Evolutionary conservation across 2,113 vertebrate species (phyloP).

Genomic region (Scopus umbretta): DNA sequence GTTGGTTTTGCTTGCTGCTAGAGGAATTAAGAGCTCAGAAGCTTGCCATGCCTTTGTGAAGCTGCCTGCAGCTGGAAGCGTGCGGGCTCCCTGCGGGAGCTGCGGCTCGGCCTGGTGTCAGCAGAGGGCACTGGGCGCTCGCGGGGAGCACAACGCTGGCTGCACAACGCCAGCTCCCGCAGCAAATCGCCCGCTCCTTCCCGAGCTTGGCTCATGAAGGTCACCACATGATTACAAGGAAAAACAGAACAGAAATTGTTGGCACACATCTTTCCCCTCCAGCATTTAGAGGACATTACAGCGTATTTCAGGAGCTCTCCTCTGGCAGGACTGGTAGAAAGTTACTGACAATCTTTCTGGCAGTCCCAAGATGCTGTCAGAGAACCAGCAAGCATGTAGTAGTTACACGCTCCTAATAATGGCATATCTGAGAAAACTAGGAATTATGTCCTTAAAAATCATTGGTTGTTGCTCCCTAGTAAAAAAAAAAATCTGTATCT

Average conservation of each 20-base stretch:
- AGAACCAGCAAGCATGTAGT: neutral
- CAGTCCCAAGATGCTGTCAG: neutral
- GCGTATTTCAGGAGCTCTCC: neutral
- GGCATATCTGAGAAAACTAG: neutral
- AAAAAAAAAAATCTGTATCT: neutral
- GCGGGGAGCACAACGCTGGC: no score
- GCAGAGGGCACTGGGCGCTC: no score
- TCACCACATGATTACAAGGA: neutral
- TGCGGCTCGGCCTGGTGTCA: no score
- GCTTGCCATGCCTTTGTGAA: accelerated
- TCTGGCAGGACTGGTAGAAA: neutral
- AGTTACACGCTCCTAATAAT: neutral
- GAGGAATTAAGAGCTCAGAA: neutral
- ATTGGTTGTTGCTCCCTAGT: neutral
- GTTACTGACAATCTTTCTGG: neutral
- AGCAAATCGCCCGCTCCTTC: no score
- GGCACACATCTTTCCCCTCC: neutral
- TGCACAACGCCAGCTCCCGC: no score
- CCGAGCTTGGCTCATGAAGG: no score
- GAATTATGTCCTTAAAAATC: neutral
- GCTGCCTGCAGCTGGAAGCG: no score
- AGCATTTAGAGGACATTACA: neutral
- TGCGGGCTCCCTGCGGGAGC: no score
- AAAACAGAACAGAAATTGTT: neutral
- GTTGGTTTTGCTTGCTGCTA: neutral